These are phyloP conservation scores for Sigmodon hispidus DNA, from an alignment of 2,113 vertebrate species.

Conservation along the genomic window DNA sequence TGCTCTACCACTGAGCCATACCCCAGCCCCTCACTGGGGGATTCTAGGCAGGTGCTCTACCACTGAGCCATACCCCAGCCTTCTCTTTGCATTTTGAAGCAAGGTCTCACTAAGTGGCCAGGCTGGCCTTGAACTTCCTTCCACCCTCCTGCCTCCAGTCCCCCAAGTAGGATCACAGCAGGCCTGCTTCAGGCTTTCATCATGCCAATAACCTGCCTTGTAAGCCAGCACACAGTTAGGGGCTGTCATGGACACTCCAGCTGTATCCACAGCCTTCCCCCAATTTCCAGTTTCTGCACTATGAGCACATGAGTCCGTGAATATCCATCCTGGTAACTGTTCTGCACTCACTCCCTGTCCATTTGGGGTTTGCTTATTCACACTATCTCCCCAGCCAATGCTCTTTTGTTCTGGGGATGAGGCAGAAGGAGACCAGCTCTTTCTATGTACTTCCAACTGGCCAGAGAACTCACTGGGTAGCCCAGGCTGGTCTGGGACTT, in stretches of 20 bases:
- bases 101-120: neutral
- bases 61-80: neutral
- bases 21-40: neutral
- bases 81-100: neutral
- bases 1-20: neutral
- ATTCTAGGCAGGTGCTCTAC: neutral
- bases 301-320: rapidly evolving
- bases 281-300: neutral
- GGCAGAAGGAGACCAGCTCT: neutral
- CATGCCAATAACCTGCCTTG: neutral
- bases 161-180: neutral
- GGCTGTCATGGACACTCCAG: rapidly evolving
- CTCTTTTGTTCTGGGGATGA: neutral
- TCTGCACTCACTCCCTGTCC: neutral
- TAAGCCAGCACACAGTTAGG: neutral
- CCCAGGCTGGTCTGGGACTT: neutral
- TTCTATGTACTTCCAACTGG: neutral
- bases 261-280: neutral
- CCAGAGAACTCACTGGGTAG: neutral
- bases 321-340: neutral
- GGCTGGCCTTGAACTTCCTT: neutral
- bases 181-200: neutral
- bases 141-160: neutral
- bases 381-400: neutral
- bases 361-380: neutral